A percentile compares a stretch with the other conserved stretches of the same genome.
Conservation (phyloP, 2,113 vertebrate species). For the Paralichthys olivaceus region DNA sequence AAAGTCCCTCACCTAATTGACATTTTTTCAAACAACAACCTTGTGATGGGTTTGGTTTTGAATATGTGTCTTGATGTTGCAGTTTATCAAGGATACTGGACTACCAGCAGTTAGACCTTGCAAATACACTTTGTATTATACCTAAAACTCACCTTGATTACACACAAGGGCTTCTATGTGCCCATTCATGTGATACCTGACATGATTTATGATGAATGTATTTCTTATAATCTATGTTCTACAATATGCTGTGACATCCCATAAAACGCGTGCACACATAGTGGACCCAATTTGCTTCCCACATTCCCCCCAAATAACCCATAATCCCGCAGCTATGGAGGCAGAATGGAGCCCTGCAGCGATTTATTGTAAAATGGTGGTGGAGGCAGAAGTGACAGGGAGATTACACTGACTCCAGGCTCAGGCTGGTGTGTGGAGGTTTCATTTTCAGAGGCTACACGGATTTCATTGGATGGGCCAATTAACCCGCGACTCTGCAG, state of each 20-base stretch:
- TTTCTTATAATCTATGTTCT: neutral
- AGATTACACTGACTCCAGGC: slow-evolving; percentile 23
- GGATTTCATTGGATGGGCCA: neutral
- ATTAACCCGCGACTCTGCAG: neutral
- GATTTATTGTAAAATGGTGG: slow-evolving; percentile 56
- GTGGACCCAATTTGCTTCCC: neutral
- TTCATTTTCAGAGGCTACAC: neutral
- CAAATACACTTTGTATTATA: neutral
- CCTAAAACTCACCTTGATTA: slow-evolving; percentile 5
- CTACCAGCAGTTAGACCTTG: neutral
- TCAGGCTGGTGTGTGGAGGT: slow-evolving; percentile 11
- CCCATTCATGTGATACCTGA: neutral
- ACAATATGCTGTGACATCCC: slow-evolving; percentile 12
- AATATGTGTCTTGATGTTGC: neutral
- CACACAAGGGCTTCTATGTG: neutral
- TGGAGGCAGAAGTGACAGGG: neutral
- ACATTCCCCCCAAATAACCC: slow-evolving; percentile 16
- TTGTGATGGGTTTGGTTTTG: neutral
- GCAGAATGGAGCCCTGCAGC: slow-evolving; percentile 18
- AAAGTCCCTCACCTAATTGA: neutral
- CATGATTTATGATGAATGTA: neutral
- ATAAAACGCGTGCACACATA: neutral
- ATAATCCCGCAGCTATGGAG: slow-evolving; percentile 6
- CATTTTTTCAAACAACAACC: neutral
- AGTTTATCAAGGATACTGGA: neutral